phyloP scores from a whole-genome alignment of 2,888 invertebrate species.

The Trichacis sp. region DNA sequence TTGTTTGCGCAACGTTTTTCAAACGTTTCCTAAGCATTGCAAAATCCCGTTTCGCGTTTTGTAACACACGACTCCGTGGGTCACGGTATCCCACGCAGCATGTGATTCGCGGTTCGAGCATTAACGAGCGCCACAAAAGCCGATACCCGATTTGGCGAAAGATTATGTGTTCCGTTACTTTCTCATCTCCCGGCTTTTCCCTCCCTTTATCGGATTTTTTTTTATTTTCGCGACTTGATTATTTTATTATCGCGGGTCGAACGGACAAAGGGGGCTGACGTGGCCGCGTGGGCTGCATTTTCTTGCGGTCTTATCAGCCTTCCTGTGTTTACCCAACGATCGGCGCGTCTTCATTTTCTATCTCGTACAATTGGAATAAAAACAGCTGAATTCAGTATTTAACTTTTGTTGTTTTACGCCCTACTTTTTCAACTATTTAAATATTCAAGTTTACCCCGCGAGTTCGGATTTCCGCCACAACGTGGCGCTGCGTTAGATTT shows the following conservation, averaged over 20 bases:
- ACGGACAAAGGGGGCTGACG: conserved; percentile 49
- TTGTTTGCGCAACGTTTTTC: conserved; percentile 3
- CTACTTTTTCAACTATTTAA: too few relatives aligned
- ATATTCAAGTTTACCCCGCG: too few relatives aligned
- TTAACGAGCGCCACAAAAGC: conserved; percentile 38
- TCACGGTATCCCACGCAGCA: conserved; percentile 42
- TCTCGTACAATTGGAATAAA: too few relatives aligned
- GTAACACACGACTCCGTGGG: conserved; percentile 27
- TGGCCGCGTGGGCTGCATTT: conserved; percentile 52
- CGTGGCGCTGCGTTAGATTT: too few relatives aligned
- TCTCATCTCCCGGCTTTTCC: conserved; percentile 30
- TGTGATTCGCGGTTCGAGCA: conserved; percentile 38
- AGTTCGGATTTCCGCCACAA: too few relatives aligned
- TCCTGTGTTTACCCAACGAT: not conserved
- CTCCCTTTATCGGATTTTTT: conserved; percentile 13
- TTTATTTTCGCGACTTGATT: conserved; percentile 18
- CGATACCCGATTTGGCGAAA: conserved; percentile 43
- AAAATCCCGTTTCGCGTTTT: conserved; percentile 33
- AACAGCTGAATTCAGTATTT: too few relatives aligned
- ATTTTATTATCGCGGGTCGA: not conserved
- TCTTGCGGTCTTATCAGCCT: conserved; percentile 15
- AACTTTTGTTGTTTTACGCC: too few relatives aligned
- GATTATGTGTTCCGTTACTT: conserved; percentile 49
- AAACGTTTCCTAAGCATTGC: conserved; percentile 19
- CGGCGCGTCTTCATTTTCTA: not conserved